Base-by-base conservation (phyloP, 2,888 invertebrate genomes). In the Hymenopus coronatus region DNA sequence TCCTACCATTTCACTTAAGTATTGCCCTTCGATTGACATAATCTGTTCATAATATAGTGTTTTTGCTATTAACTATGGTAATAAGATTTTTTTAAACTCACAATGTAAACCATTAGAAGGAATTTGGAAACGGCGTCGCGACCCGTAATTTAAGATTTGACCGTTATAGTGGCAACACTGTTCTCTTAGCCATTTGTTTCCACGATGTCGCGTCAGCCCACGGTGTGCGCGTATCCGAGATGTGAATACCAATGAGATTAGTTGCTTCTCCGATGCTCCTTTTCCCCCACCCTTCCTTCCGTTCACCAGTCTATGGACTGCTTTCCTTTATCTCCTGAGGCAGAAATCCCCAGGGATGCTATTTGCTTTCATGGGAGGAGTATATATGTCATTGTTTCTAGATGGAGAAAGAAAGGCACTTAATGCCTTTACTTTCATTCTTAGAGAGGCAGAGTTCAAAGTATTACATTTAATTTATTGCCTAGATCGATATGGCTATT, bases 201-300 rank as follows among this genome's bases (percentile, higher is more conserved):
- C 87, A 82, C 82, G 82, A 82, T 87, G 87, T 87, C 87, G 87
- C 87, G 87, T 81, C 87, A 82, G 46, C 28, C 82, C 87, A 81
- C 87, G 87, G 82, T n/a, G 81, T 33, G 82, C 87, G 87, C 40
- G 25, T 33, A 82, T 82, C n/a, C 87, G 87, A 87, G 87, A 25
- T 27, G 82, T 87, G 87, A 87, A 87, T 87, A 82, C 33, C 87
- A 87, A 82, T 87, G 87, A 87, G 87, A 33, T 87, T 82, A 87
- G 81, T 87, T 87, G 82, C 33, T 82, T 25, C 54, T 70, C 20
- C 54, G 25, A 70, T 70, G 54, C 54, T 28, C 70, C 20, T 70
- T 81, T 28, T n/a, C 28, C 12, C 27, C 1, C 27, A 1, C 14
- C 54, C 6, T 70, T 6, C 54, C 54, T 70, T 20, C 20, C 20